Conservation (phyloP, 2,888 invertebrate genomes). For the Drosophila quasianomalipes region DNA sequence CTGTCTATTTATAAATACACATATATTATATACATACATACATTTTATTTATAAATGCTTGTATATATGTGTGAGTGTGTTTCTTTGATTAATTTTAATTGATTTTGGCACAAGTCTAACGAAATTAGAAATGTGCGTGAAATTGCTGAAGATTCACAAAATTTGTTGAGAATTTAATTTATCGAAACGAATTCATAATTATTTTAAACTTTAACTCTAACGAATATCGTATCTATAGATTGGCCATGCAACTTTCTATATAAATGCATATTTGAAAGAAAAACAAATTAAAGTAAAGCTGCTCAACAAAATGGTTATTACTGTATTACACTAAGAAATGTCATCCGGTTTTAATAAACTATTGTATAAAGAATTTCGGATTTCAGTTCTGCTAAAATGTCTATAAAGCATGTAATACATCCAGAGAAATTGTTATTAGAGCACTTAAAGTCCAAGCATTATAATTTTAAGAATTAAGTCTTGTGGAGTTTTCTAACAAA, state of each 20-base stretch:
- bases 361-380: neutral
- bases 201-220: neutral
- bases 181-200: slow-evolving; percentile 51
- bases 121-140: slow-evolving; percentile 52
- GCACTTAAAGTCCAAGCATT: neutral
- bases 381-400: neutral
- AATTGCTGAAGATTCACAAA: slow-evolving; percentile 51
- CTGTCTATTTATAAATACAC: neutral
- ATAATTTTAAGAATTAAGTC: neutral
- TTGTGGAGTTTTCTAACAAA: neutral
- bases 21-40: neutral
- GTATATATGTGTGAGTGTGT: neutral
- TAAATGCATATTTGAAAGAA: neutral
- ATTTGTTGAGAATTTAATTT: slow-evolving; percentile 26
- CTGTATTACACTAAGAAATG: neutral
- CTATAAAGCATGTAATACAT: too few relatives aligned
- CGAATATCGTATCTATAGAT: slow-evolving; percentile 11
- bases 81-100: slow-evolving; percentile 64
- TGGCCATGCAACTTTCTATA: slow-evolving; percentile 6
- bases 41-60: neutral
- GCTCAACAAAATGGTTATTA: neutral
- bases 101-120: slow-evolving; percentile 71
- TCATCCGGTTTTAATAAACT: neutral
- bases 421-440: neutral
- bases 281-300: neutral